A percentile compares a stretch with the other conserved stretches of the same genome.
phyloP scores from a whole-genome alignment of 2,113 vertebrate genomes.

The Lipophrys pholis region DNA sequence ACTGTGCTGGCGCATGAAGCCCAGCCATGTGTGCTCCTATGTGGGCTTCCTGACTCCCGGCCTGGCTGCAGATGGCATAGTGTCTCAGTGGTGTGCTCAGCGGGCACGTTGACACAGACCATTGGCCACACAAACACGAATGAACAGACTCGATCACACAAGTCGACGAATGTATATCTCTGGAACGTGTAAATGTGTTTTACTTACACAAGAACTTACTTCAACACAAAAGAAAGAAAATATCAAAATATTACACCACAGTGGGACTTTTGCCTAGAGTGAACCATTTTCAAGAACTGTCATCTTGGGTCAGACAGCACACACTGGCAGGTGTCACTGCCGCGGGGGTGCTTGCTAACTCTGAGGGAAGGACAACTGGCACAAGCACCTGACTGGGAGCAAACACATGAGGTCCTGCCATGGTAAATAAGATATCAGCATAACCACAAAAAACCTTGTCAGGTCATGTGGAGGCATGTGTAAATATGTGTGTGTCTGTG shows the following conservation, averaged over 20 bases:
- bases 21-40: constrained; percentile 80
- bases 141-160: constrained; percentile 9
- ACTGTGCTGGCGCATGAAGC: constrained; percentile 60
- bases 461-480: constrained; percentile 30
- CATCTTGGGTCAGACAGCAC: constrained; percentile 55
- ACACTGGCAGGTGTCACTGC: constrained; percentile 75
- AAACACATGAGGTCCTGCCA: constrained; percentile 76
- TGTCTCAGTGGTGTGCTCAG: constrained; percentile 74
- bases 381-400: constrained; percentile 65
- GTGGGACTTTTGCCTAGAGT: constrained; percentile 22
- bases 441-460: constrained; percentile 44
- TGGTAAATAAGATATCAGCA: constrained; percentile 72
- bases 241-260: neutral
- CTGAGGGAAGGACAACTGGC: constrained; percentile 72
- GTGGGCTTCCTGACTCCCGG: constrained; percentile 85
- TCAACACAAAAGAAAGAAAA: neutral
- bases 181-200: neutral
- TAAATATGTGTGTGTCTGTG: constrained; percentile 22
- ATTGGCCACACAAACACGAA: constrained; percentile 58
- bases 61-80: constrained; percentile 81
- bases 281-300: constrained; percentile 46
- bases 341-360: constrained; percentile 60
- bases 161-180: neutral
- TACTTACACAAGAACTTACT: neutral
- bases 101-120: constrained; percentile 67